Evolutionary conservation across 2,888 invertebrate species (phyloP).

Genomic region (Celastrina argiolus): DNA sequence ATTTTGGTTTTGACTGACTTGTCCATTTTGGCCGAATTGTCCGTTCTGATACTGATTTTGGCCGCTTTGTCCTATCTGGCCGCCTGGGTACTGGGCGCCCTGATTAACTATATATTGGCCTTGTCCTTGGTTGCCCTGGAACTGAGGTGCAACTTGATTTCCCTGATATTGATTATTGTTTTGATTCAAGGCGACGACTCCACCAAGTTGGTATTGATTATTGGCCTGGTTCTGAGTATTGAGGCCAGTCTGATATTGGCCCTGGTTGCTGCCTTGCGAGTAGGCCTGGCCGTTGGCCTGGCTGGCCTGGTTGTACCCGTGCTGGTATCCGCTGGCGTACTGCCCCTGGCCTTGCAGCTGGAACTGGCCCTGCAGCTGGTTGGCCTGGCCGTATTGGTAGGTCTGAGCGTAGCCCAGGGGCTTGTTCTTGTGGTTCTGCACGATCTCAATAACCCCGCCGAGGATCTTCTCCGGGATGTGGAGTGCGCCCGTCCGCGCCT

Average conservation of each 20-base stretch:
- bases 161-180: slow-evolving; percentile 4
- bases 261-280: slow-evolving; percentile 26
- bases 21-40: no score
- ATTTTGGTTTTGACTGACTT: no score
- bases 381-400: slow-evolving; percentile 40
- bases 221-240: background rate
- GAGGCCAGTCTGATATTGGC: slow-evolving; percentile 1
- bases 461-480: slow-evolving; percentile 67
- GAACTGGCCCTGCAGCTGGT: slow-evolving; percentile 39
- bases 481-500: slow-evolving; percentile 49
- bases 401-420: slow-evolving; percentile 40
- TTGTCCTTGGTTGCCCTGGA: background rate
- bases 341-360: slow-evolving; percentile 42
- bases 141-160: background rate
- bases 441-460: slow-evolving; percentile 67
- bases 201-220: background rate
- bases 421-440: slow-evolving; percentile 65
- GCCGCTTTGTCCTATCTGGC: background rate
- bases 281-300: slow-evolving; percentile 33
- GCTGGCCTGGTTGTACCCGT: slow-evolving; percentile 39
- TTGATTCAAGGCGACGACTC: background rate
- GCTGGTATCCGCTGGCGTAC: slow-evolving; percentile 38
- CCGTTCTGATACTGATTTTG: no score
- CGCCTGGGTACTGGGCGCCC: background rate
- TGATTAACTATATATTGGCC: slow-evolving; percentile 6